phyloP scores from a whole-genome alignment of 2,113 vertebrate genomes.

The Antennarius striatus region DNA sequence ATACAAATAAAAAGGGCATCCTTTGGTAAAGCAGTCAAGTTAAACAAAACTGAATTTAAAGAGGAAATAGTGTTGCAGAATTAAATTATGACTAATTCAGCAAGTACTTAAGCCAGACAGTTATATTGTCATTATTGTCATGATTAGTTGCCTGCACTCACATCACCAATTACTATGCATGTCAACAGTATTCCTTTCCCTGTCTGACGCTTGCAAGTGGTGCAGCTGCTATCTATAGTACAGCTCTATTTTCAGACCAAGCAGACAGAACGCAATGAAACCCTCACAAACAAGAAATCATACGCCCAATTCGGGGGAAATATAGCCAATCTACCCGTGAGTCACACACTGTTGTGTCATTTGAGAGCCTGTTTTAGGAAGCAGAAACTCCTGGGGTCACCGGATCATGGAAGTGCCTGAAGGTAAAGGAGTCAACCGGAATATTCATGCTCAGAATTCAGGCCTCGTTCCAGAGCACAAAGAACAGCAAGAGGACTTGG shows the following conservation, averaged over 20 bases:
- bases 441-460: slow-evolving; percentile 24
- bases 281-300: slow-evolving; percentile 43
- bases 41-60: slow-evolving; percentile 15
- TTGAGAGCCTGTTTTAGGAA: slow-evolving; percentile 27
- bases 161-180: slow-evolving; percentile 38
- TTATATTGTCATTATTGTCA: slow-evolving; percentile 35
- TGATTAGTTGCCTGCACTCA: slow-evolving; percentile 46
- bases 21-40: background rate
- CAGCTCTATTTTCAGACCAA: slow-evolving; percentile 75
- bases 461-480: slow-evolving; percentile 25
- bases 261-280: slow-evolving; percentile 60
- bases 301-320: slow-evolving; percentile 40
- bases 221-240: slow-evolving; percentile 77
- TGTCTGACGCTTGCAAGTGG: slow-evolving; percentile 57
- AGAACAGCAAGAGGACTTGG: slow-evolving; percentile 31
- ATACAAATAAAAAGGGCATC: background rate
- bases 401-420: slow-evolving; percentile 68
- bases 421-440: slow-evolving; percentile 33
- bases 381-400: slow-evolving; percentile 19
- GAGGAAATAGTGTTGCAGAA: background rate
- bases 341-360: slow-evolving; percentile 37
- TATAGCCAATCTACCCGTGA: slow-evolving; percentile 25
- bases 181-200: slow-evolving; percentile 62
- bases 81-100: slow-evolving; percentile 48
- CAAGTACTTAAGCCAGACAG: slow-evolving; percentile 22